Conservation (phyloP, 2,888 invertebrate species). For the Gari tellinella region DNA sequence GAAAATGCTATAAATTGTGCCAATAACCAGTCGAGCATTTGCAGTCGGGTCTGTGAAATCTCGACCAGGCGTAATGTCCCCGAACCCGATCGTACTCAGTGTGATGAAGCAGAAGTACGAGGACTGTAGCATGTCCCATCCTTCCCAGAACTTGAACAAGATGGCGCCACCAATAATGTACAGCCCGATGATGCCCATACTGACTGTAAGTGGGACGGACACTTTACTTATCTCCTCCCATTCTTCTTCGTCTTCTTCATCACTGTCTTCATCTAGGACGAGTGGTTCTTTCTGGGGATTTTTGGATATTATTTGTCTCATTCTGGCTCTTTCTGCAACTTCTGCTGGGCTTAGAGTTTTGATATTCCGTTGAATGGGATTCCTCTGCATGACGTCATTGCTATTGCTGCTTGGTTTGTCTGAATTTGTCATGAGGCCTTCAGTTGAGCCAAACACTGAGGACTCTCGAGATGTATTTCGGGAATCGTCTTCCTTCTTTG, state of each 20-base stretch:
- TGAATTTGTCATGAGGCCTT: slow-evolving; percentile 6
- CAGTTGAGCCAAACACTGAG: neutral
- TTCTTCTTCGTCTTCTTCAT: slow-evolving; percentile 82
- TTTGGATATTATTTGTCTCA: slow-evolving; percentile 47
- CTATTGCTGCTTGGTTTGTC: neutral
- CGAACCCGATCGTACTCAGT: slow-evolving; percentile 84
- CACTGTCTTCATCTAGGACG: slow-evolving; percentile 75
- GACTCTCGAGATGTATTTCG: neutral
- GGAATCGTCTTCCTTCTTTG: too few relatives aligned
- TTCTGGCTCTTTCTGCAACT: slow-evolving; percentile 29
- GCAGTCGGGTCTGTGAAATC: slow-evolving; percentile 78
- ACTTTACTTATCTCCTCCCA: slow-evolving; percentile 82
- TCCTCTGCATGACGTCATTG: slow-evolving; percentile 1
- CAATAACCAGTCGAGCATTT: slow-evolving; percentile 80
- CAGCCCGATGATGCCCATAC: slow-evolving; percentile 72
- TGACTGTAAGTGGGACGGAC: slow-evolving; percentile 83
- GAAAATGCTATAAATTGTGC: slow-evolving; percentile 82
- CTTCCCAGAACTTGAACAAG: slow-evolving; percentile 83
- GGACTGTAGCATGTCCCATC: slow-evolving; percentile 81
- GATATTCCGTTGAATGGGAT: slow-evolving; percentile 62
- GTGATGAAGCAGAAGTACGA: slow-evolving; percentile 84
- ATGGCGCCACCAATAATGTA: slow-evolving; percentile 83
- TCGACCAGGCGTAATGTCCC: slow-evolving; percentile 82
- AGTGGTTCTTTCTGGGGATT: slow-evolving; percentile 61
- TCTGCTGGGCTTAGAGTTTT: slow-evolving; percentile 69